These are phyloP conservation scores for Scortum barcoo DNA, from an alignment of 2,113 vertebrate genomes.

Conservation along the genomic window DNA sequence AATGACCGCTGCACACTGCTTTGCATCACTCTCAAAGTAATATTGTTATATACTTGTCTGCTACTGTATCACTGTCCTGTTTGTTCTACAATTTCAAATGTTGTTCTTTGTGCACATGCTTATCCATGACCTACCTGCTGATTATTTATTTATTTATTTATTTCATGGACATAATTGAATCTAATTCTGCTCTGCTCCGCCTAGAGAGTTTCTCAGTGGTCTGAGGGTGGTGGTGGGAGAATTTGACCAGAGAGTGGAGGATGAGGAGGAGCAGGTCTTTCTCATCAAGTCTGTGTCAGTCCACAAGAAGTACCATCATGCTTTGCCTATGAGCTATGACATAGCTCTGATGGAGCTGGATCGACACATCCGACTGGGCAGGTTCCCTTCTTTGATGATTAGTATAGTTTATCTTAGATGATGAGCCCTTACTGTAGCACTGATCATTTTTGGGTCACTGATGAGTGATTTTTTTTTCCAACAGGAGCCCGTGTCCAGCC, in stretches of 20 bases:
- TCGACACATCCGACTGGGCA: slow-evolving; percentile 86
- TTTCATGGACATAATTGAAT: not conserved
- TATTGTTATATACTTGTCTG: not conserved
- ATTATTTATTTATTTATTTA: not conserved
- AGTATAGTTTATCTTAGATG: not conserved
- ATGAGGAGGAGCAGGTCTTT: slow-evolving; percentile 86
- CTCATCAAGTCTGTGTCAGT: slow-evolving; percentile 78
- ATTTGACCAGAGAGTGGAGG: slow-evolving; percentile 80
- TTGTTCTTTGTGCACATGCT: not conserved
- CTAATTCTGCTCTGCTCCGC: not conserved
- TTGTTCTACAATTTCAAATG: not conserved
- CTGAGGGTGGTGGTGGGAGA: slow-evolving; percentile 87
- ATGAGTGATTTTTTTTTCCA: not conserved
- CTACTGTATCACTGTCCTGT: not conserved
- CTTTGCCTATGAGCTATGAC: slow-evolving; percentile 88
- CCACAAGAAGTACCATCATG: slow-evolving; percentile 87
- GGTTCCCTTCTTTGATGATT: slow-evolving; percentile 26
- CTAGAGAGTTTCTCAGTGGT: slow-evolving; percentile 69
- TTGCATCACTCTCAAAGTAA: slow-evolving; percentile 73
- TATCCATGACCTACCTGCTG: not conserved
- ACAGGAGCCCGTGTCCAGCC: slow-evolving; percentile 85
- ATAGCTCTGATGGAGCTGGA: slow-evolving; percentile 88
- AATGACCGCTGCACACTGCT: slow-evolving; percentile 91
- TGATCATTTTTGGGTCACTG: not conserved
- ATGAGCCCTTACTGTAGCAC: not conserved